Base-by-base conservation (phyloP, 2,888 invertebrate species). In the Gibbula magus region DNA sequence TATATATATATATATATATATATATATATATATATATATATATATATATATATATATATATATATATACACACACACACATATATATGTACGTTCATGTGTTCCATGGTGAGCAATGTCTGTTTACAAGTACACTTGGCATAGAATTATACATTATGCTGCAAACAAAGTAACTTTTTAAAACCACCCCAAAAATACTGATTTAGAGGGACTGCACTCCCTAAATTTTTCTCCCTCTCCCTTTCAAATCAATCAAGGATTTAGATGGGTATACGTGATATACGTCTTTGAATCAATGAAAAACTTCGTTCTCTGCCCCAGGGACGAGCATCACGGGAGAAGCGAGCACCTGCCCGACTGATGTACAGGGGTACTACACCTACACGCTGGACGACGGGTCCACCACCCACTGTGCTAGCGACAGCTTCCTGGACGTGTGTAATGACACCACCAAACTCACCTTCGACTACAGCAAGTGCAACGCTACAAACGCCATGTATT, bases 381-480 rank as follows among this genome's bases (percentile, higher is more conserved):
- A 86, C 80, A 82, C 82, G 1, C 76, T 85, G 25, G 81, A 81
- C 25, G 83, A 83, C 74, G 86, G 86, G 20, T 79, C 80, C 29
- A 85, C 82, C 75, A 67, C 82, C 39, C 85, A 83, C 74, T 78
- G 78, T 54, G 35, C 77, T 53, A 74, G 67, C 45, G 79, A 25
- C 53, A 84, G 85, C 10, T 77, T 66, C 45, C 77, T 89, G 32
- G 83, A 85, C 45, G 86, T 87, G 5, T 89, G 89, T 73, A 76
- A 76, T 8, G 82, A 84, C 73, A 81, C 81, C 13, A 75, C 75
- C 16, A 76, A 54, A 0, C 82, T 87, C 79, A 77, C 81, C 2
- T 86, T 86, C 70, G 85, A 88, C 81, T 86, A 87, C 75, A 84
- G 84, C 1, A n/a, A 73, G 3, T 88, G 88, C 80, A 74, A 67